Percentiles rank a stretch among this genome's conserved stretches.
These are phyloP conservation scores for Dasyurus viverrinus DNA, from an alignment of 2,113 vertebrate genomes.

Conservation along the genomic window DNA sequence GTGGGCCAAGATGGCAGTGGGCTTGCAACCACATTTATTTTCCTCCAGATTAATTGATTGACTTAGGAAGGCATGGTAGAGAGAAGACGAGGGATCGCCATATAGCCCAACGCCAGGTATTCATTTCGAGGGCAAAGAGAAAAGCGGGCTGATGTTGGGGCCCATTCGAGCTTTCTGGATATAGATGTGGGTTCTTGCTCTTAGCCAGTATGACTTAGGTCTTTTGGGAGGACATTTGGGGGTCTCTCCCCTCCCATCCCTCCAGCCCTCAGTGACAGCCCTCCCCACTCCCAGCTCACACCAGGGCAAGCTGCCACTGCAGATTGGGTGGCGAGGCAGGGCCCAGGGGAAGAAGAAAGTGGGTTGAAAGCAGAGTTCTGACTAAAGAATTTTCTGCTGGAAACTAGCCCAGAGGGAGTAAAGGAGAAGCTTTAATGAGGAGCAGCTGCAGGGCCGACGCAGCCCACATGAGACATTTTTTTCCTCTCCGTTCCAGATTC, in stretches of 20 bases:
- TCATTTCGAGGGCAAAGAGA: slow-evolving; percentile 28
- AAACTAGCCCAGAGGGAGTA: slow-evolving; percentile 87
- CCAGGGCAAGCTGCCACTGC: slow-evolving; percentile 77
- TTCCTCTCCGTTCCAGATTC: slow-evolving; percentile 78
- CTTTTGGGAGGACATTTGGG: slow-evolving; percentile 68
- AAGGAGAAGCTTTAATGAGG: slow-evolving; percentile 88
- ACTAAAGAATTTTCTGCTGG: slow-evolving; percentile 88
- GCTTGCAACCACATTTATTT: slow-evolving; percentile 75
- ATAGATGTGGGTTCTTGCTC: slow-evolving; percentile 60
- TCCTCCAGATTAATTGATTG: background rate
- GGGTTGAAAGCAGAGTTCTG: slow-evolving; percentile 83
- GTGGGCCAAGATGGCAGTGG: slow-evolving; percentile 60
- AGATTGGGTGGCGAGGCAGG: slow-evolving; percentile 66
- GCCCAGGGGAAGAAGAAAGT: slow-evolving; percentile 79
- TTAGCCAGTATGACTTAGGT: slow-evolving; percentile 66
- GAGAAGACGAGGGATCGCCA: background rate
- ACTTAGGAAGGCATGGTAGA: background rate
- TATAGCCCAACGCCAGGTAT: background rate
- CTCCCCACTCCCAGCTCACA: slow-evolving; percentile 35
- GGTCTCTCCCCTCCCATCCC: slow-evolving; percentile 51
- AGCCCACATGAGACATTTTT: slow-evolving; percentile 85
- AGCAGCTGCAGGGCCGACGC: slow-evolving; percentile 85
- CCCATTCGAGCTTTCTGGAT: slow-evolving; percentile 45
- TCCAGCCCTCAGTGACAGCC: slow-evolving; percentile 73
- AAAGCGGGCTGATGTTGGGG: slow-evolving; percentile 63